Conservation (phyloP, 2,888 invertebrate genomes). For the Masnerella sp. region DNA sequence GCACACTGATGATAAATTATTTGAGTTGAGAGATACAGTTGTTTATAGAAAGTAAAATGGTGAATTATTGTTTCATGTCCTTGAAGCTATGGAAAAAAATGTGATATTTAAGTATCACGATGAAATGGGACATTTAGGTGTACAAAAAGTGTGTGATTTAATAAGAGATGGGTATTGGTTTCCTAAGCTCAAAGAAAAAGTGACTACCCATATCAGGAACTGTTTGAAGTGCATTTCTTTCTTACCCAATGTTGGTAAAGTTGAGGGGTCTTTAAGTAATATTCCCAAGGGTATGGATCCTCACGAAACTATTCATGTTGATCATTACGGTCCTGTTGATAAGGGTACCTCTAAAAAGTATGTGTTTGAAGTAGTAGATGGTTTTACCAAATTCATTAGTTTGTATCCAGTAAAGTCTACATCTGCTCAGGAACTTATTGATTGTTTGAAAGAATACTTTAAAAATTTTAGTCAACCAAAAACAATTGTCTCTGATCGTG, state of each 20-base stretch:
- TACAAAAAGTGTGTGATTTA: neutral
- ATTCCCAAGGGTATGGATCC: neutral
- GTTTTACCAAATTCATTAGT: neutral
- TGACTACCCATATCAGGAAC: neutral
- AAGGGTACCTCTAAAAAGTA: neutral
- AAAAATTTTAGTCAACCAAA: neutral
- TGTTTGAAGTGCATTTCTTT: slow-evolving; percentile 2
- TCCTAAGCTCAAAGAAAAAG: neutral
- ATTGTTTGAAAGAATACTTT: slow-evolving; percentile 2
- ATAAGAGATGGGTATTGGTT: neutral
- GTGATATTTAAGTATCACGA: slow-evolving; percentile 3
- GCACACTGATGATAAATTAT: neutral
- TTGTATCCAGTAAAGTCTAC: slow-evolving; percentile 3
- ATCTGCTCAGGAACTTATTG: neutral
- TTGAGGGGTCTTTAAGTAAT: neutral
- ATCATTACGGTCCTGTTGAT: neutral
- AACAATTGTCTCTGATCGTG: slow-evolving; percentile 1
- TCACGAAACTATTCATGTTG: slow-evolving; percentile 2
- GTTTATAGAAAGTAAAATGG: neutral
- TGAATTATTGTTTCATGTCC: neutral
- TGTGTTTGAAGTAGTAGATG: slow-evolving; percentile 9
- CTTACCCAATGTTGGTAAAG: neutral
- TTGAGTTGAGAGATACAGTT: neutral
- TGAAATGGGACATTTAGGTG: neutral
- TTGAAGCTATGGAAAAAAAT: neutral